Percentiles rank a stretch among this genome's conserved stretches.
Conservation (phyloP, 2,113 vertebrate genomes). For the Marcusenius ussheri region DNA sequence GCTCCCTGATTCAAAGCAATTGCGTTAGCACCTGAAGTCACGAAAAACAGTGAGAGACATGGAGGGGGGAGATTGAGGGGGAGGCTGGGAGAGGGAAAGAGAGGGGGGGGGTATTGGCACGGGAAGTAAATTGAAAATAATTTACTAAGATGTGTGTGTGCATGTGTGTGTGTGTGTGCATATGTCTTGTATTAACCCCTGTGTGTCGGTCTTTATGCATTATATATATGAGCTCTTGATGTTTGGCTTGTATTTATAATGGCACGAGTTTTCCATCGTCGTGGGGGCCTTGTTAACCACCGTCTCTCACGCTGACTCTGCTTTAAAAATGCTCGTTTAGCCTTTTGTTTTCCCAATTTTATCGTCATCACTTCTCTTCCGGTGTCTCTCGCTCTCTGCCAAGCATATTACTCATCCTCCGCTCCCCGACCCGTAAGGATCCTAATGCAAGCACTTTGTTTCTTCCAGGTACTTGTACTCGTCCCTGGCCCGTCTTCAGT, state of each 20-base stretch:
- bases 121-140: slow-evolving; percentile 63
- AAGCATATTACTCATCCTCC: neutral
- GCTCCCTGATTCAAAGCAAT: slow-evolving; percentile 55
- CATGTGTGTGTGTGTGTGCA: slow-evolving; percentile 39
- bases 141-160: slow-evolving; percentile 40
- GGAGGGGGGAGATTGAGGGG: slow-evolving; percentile 33
- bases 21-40: slow-evolving; percentile 53
- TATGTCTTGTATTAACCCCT: slow-evolving; percentile 51
- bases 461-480: slow-evolving; percentile 55
- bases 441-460: slow-evolving; percentile 31
- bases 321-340: slow-evolving; percentile 48
- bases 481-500: slow-evolving; percentile 54
- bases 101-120: slow-evolving; percentile 44
- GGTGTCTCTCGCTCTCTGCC: slow-evolving; percentile 25
- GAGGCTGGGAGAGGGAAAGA: slow-evolving; percentile 38
- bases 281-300: slow-evolving; percentile 41
- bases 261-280: slow-evolving; percentile 54
- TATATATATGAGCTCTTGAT: slow-evolving; percentile 23
- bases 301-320: slow-evolving; percentile 46
- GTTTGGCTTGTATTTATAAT: slow-evolving; percentile 50
- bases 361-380: slow-evolving; percentile 29
- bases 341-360: slow-evolving; percentile 35
- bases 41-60: slow-evolving; percentile 41
- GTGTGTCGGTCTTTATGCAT: slow-evolving; percentile 52
- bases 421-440: neutral